Conservation (phyloP, 2,888 invertebrate genomes). For the Hypolimnas misippus region DNA sequence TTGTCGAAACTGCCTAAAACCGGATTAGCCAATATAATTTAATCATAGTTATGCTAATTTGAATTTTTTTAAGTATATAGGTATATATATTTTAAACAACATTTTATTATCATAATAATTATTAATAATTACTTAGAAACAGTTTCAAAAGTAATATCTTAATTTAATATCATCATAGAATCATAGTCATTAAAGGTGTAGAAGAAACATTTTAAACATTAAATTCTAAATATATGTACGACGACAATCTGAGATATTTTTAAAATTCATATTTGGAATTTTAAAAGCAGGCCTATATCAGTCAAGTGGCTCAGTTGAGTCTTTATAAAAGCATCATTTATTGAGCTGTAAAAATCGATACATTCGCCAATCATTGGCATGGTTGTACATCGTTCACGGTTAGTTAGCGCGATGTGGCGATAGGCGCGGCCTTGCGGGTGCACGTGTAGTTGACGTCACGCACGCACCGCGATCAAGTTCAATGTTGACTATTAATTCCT, state of each 20-base stretch:
- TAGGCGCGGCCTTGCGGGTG: conserved; percentile 63
- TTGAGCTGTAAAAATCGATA: conserved; percentile 29
- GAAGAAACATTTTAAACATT: background rate
- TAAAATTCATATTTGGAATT: background rate
- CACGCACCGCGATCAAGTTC: conserved; percentile 79
- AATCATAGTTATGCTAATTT: background rate
- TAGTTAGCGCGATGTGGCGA: conserved; percentile 54
- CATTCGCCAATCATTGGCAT: conserved; percentile 24
- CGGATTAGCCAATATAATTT: conserved; percentile 1
- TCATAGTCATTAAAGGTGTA: background rate
- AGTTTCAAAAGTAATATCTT: background rate
- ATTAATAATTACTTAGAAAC: background rate
- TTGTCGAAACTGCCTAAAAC: conserved; percentile 3
- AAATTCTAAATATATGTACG: background rate
- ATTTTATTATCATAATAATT: background rate
- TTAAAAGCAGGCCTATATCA: background rate
- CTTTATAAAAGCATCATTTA: conserved; percentile 10
- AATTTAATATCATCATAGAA: background rate
- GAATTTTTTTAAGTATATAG: background rate
- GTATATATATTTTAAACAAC: background rate
- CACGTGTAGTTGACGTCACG: conserved; percentile 68
- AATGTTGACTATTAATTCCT: conserved; percentile 62
- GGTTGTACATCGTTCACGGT: conserved; percentile 48
- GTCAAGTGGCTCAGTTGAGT: background rate
- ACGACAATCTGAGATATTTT: background rate